A percentile compares a stretch with the other conserved stretches of the same genome.
phyloP scores from a whole-genome alignment of 2,113 vertebrate species.

The Patagioenas fasciata region DNA sequence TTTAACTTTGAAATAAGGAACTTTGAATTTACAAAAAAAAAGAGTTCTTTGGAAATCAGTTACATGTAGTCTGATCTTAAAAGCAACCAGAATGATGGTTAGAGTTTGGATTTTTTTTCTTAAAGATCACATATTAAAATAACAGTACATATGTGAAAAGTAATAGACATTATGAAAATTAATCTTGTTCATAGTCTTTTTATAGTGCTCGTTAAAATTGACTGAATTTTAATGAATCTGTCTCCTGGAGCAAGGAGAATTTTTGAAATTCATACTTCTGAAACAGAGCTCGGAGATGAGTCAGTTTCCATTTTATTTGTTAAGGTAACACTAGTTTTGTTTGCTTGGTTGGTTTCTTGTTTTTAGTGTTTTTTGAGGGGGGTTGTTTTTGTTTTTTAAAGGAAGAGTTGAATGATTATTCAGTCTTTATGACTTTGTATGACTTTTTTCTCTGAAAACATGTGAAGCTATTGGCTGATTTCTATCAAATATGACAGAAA shows the following conservation, averaged over 20 bases:
- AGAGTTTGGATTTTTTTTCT: not conserved
- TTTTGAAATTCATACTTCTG: not conserved
- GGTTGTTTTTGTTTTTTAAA: not conserved
- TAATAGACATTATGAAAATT: not conserved
- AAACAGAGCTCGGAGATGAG: not conserved
- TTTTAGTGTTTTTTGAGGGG: not conserved
- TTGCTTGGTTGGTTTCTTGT: not conserved
- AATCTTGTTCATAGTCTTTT: not conserved
- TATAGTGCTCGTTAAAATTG: not conserved
- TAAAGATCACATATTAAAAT: not conserved
- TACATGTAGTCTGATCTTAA: not conserved
- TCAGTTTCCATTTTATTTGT: not conserved
- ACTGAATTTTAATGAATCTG: not conserved
- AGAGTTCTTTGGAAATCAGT: not conserved
- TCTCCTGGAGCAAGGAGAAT: not conserved
- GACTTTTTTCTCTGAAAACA: not conserved
- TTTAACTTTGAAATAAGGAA: conserved; percentile 58
- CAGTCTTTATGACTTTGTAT: not conserved
- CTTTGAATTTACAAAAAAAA: not conserved
- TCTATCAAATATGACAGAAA: conserved; percentile 34
- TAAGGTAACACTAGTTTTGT: not conserved
- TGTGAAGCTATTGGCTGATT: not conserved
- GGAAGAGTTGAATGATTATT: not conserved
- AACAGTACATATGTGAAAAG: not conserved
- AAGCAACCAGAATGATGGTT: not conserved